Base-by-base conservation (phyloP, 2,888 invertebrate species). In the Eupithecia pulchellata region DNA sequence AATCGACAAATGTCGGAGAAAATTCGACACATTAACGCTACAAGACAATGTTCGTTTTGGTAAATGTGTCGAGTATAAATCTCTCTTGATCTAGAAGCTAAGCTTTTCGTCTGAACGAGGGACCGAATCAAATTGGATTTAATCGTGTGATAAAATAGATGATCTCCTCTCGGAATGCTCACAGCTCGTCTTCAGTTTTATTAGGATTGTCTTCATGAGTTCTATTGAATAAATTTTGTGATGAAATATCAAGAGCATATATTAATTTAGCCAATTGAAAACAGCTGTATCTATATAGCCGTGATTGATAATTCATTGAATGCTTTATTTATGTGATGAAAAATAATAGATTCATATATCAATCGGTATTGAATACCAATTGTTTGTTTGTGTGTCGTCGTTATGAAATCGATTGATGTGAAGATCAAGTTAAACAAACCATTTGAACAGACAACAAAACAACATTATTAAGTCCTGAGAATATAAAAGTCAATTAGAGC, bases 91-190 rank as follows among this genome's bases (percentile, higher is more conserved):
- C 72, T 72, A 73, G 69, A 75, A 79, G 77, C 73, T 81, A 71
- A 77, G 75, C 77, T 78, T 75, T 78, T 80, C 78, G 75, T 78
- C 75, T 72, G 73, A 74, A 78, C 76, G 77, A 79, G 74, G 64
- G 76, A 79, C 78, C 77, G 79, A 81, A 82, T 80, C 75, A 81
- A 80, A 84, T 81, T 80, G 77, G 72, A 79, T 78, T 78, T 80
- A 80, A 81, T 79, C 77, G 75, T 75, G 77, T 77, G 76, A 77
- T 78, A 77, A 75, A 71, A 75, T 71, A 72, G 74, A 71, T 66
- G 71, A 70, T 63, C 75, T 71, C 71, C 68, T 69, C 65, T 68
- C 63, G 60, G 39, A 61, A 66, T 70, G 69, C 72, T 71, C 64
- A 42, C 69, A 68, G 68, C 69, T 65, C 62, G 66, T 64, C 58